Conservation (phyloP, 2,113 vertebrate species). For the Lanius ludovicianus region DNA sequence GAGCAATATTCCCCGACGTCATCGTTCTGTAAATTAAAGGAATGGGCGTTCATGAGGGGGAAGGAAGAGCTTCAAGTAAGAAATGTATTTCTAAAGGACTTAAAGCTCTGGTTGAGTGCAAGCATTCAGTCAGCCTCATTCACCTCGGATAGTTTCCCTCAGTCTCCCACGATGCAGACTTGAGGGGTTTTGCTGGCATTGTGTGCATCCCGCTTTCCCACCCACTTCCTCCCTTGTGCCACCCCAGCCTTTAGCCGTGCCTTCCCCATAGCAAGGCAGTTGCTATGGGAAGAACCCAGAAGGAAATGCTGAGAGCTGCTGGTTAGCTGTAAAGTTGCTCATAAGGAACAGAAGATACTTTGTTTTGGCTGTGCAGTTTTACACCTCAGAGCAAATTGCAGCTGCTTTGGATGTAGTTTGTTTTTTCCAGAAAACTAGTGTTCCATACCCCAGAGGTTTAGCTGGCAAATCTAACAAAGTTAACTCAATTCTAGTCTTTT, state of each 20-base stretch:
- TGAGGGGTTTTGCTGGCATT: background rate
- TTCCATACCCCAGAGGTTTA: background rate
- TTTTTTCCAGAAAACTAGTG: slow-evolving; percentile 2
- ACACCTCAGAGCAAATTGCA: slow-evolving; percentile 15
- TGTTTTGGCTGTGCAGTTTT: background rate
- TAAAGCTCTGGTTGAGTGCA: slow-evolving; percentile 27
- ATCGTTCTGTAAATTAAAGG: slow-evolving; percentile 36
- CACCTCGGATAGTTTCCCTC: background rate
- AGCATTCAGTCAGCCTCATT: background rate
- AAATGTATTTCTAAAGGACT: background rate
- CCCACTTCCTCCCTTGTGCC: background rate
- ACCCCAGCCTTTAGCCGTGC: background rate
- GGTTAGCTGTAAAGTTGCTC: background rate
- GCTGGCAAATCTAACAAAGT: slow-evolving; percentile 39
- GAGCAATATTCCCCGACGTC: background rate
- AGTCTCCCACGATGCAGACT: slow-evolving; percentile 21
- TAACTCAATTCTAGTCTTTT: slow-evolving; percentile 55
- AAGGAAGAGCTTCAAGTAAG: slow-evolving; percentile 55
- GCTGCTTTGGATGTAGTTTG: background rate
- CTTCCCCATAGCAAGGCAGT: background rate
- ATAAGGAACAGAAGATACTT: background rate
- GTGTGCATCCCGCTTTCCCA: background rate
- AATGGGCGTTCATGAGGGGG: slow-evolving; percentile 21
- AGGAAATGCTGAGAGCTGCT: background rate
- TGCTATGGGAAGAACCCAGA: slow-evolving; percentile 9